These are phyloP conservation scores for Pristionchus maxplancki DNA, from an alignment of 2,888 invertebrate genomes.

Conservation along the genomic window DNA sequence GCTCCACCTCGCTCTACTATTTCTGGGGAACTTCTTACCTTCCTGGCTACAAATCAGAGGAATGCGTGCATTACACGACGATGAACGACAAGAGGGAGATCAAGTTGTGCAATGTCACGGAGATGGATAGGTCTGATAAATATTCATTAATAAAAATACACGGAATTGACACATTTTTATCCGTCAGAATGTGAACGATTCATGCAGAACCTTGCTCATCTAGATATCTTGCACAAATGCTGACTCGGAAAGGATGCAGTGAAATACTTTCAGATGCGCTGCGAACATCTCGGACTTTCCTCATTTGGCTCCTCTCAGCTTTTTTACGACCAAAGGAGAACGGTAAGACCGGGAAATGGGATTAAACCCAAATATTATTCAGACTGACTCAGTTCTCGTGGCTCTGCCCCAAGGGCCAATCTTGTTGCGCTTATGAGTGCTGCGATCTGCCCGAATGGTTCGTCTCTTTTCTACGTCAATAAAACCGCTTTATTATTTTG, in stretches of 20 bases:
- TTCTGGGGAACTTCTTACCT: background rate
- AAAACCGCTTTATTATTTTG: too few species aligned
- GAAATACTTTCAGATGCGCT: background rate
- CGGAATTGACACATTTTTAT: too few species aligned
- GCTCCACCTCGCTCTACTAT: background rate
- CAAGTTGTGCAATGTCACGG: background rate
- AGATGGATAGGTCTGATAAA: background rate
- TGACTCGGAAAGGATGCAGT: too few species aligned
- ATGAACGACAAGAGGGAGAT: background rate
- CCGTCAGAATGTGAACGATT: too few species aligned
- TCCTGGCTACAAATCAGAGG: background rate
- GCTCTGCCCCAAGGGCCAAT: background rate
- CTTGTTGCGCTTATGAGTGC: background rate
- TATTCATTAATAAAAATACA: too few species aligned
- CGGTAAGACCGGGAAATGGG: background rate
- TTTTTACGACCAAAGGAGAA: background rate
- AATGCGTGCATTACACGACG: background rate
- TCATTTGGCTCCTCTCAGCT: background rate
- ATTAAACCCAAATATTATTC: background rate
- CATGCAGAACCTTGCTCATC: background rate
- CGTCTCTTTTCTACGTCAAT: background rate
- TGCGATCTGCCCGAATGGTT: background rate
- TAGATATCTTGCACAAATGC: too few species aligned
- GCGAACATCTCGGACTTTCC: constrained; percentile 10
- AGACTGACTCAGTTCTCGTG: background rate